A percentile compares a stretch with the other conserved stretches of the same genome.
Evolutionary conservation across 1,140 invertebrate species (phyloP).

Genomic region (Nephila pilipes): DNA sequence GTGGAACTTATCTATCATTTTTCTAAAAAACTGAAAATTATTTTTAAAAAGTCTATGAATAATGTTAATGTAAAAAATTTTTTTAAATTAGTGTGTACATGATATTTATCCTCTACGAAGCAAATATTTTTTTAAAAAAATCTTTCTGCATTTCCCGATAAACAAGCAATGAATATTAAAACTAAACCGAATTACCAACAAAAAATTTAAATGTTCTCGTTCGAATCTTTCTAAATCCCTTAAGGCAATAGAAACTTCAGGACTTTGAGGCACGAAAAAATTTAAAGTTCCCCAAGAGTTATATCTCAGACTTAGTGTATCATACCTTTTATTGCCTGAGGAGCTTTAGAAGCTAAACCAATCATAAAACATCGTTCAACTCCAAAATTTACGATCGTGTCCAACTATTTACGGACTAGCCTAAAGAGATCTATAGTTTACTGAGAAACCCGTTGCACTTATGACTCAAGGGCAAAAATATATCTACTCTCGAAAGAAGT

Average conservation of each 20-base stretch:
- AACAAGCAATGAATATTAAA: too few species aligned
- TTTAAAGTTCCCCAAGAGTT: background rate
- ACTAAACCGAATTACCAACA: too few species aligned
- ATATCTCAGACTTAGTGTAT: background rate
- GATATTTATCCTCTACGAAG: too few species aligned
- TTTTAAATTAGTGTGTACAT: too few species aligned
- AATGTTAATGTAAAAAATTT: too few species aligned
- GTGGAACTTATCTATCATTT: too few species aligned
- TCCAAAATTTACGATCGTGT: constrained; percentile 8
- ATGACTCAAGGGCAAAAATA: background rate
- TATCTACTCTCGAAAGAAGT: background rate
- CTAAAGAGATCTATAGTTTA: background rate
- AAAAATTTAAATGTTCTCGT: background rate
- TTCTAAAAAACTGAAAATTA: too few species aligned
- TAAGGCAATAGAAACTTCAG: background rate
- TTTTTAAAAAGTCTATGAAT: too few species aligned
- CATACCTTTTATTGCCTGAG: background rate
- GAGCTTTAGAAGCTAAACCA: background rate
- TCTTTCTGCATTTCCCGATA: too few species aligned
- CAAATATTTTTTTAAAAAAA: too few species aligned
- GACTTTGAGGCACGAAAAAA: background rate
- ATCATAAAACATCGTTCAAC: constrained; percentile 31
- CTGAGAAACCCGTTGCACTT: background rate
- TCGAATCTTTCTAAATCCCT: background rate
- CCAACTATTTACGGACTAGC: constrained; percentile 20